phyloP scores from a whole-genome alignment of 2,888 invertebrate genomes.

The Prenolepis imparis region DNA sequence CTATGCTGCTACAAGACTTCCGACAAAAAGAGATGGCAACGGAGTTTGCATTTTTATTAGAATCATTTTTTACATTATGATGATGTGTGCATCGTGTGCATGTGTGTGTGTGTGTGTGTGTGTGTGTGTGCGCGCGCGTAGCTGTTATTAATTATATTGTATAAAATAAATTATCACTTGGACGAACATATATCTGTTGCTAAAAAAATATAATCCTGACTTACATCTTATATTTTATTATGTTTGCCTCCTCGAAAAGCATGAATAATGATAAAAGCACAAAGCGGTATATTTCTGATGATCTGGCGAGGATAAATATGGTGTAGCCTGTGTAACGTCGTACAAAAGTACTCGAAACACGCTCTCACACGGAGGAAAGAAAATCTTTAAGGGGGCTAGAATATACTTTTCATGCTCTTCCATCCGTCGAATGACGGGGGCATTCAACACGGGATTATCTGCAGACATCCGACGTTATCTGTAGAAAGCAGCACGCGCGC shows the following conservation, averaged over 20 bases:
- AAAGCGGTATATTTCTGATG: not conserved
- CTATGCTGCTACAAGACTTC: not conserved
- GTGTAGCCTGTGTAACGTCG: not conserved
- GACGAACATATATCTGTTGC: not conserved
- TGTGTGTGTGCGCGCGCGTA: not conserved
- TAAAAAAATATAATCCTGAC: not conserved
- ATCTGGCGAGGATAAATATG: not conserved
- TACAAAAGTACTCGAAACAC: constrained; percentile 11
- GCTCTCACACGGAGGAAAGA: constrained; percentile 10
- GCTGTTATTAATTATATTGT: not conserved
- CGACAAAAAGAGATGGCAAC: not conserved
- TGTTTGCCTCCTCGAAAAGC: too few relatives aligned
- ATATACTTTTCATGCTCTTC: constrained; percentile 27
- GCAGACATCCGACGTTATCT: constrained; percentile 38
- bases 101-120: too few relatives aligned
- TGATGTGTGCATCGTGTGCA: not conserved
- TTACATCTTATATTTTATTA: not conserved
- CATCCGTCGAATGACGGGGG: constrained; percentile 36
- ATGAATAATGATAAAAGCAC: not conserved
- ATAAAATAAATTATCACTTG: not conserved
- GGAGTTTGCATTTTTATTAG: constrained; percentile 33
- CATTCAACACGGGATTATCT: constrained; percentile 33
- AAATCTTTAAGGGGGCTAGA: constrained; percentile 25
- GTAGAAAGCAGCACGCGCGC: constrained; percentile 26
- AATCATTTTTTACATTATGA: not conserved